phyloP scores from a whole-genome alignment of 2,888 invertebrate genomes.

The Cartodere bifasciata region DNA sequence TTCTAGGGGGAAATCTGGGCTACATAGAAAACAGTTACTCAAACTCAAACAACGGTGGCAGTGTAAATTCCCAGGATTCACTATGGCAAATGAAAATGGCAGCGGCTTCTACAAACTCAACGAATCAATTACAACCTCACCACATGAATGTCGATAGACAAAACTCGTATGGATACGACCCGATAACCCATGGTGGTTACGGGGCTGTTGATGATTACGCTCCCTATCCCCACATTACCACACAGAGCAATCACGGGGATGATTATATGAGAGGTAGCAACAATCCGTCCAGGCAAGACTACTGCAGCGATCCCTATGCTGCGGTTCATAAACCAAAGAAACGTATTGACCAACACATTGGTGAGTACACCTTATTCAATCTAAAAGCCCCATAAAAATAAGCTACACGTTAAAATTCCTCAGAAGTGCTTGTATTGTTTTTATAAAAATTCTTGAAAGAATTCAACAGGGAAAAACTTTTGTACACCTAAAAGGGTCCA shows the following conservation, averaged over 20 bases:
- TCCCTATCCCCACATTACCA: constrained; percentile 66
- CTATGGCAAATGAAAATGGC: constrained; percentile 90
- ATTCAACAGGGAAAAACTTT: too few relatives aligned
- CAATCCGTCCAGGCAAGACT: constrained; percentile 76
- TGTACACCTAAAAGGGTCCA: too few relatives aligned
- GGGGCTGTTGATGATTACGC: constrained; percentile 75
- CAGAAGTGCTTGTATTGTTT: too few relatives aligned
- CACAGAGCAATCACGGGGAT: constrained; percentile 51
- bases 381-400: too few relatives aligned
- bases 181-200: constrained; percentile 69
- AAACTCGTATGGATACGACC: constrained; percentile 60
- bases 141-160: constrained; percentile 52
- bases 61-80: constrained; percentile 88
- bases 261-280: constrained; percentile 65
- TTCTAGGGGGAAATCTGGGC: constrained; percentile 72
- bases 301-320: constrained; percentile 79
- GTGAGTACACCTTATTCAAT: too few relatives aligned
- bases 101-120: constrained; percentile 56
- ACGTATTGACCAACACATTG: constrained; percentile 74
- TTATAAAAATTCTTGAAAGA: too few relatives aligned
- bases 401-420: too few relatives aligned
- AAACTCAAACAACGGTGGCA: constrained; percentile 89
- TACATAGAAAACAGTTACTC: constrained; percentile 88
- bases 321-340: constrained; percentile 85
- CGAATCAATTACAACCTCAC: constrained; percentile 43